A percentile compares a stretch with the other conserved stretches of the same genome.
These are phyloP conservation scores for Cotesia vestalis DNA, from an alignment of 1,140 invertebrate species.

Conservation along the genomic window DNA sequence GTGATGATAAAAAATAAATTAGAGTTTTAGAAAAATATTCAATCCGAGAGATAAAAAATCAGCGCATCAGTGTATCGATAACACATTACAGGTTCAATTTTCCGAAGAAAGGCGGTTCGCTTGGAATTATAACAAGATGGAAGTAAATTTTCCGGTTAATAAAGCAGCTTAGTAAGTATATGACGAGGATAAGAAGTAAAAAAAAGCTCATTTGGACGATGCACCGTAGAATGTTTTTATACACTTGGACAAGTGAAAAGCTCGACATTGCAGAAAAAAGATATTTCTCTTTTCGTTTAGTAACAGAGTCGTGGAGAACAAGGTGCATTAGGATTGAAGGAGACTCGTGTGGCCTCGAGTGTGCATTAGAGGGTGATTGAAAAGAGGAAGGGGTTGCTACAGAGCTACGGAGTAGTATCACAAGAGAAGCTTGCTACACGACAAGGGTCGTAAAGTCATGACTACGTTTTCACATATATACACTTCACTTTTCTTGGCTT, in stretches of 20 bases:
- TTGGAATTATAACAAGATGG: too few relatives aligned
- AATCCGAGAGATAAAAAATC: too few relatives aligned
- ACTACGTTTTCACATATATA: slow-evolving; percentile 28
- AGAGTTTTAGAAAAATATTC: too few relatives aligned
- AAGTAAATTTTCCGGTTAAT: too few relatives aligned
- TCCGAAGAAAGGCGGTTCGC: too few relatives aligned
- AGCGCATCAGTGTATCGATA: too few relatives aligned
- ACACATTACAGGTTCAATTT: too few relatives aligned
- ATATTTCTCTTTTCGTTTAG: slow-evolving; percentile 9
- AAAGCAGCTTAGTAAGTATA: neutral
- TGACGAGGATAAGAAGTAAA: neutral
- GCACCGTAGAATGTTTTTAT: neutral
- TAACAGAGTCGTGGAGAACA: slow-evolving; percentile 30
- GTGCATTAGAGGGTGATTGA: slow-evolving; percentile 42
- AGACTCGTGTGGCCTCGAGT: slow-evolving; percentile 35
- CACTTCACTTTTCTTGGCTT: neutral
- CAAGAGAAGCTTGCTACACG: slow-evolving; percentile 16
- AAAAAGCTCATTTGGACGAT: neutral
- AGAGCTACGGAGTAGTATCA: slow-evolving; percentile 26
- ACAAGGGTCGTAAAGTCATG: slow-evolving; percentile 30
- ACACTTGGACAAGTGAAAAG: slow-evolving; percentile 10
- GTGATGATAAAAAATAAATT: too few relatives aligned
- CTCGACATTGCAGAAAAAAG: neutral
- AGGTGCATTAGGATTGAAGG: slow-evolving; percentile 41
- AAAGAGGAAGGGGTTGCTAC: slow-evolving; percentile 33